Conservation (phyloP, 2,113 vertebrate species). For the Erythrolamprus reginae region DNA sequence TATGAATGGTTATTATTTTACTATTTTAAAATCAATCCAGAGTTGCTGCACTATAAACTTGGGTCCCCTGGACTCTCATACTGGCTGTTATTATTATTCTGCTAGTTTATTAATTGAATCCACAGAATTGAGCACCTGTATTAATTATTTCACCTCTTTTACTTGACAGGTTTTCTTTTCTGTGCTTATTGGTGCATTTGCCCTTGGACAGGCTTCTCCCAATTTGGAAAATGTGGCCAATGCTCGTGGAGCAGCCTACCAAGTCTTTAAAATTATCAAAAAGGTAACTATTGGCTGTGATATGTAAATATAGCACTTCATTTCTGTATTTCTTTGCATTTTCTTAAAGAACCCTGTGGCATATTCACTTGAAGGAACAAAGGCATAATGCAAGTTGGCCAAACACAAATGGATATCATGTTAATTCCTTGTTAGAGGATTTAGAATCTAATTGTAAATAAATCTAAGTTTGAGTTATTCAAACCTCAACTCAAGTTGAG, state of each 20-base stretch:
- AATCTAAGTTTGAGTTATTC: not conserved
- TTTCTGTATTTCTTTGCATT: not conserved
- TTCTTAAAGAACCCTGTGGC: not conserved
- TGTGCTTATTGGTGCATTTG: conserved; percentile 71
- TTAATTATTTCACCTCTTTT: fast-evolving
- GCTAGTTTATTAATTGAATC: not conserved
- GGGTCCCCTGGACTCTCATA: not conserved
- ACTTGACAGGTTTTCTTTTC: conserved; percentile 73
- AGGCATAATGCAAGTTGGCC: not conserved
- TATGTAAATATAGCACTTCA: not conserved
- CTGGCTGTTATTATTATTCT: not conserved
- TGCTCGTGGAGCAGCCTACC: conserved; percentile 77
- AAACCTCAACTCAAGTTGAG: too few species aligned
- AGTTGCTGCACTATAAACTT: not conserved
- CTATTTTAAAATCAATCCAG: not conserved
- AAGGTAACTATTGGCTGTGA: conserved; percentile 53
- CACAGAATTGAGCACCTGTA: not conserved
- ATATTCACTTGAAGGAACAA: not conserved
- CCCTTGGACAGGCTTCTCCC: conserved; percentile 72
- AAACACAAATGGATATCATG: not conserved
- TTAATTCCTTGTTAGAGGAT: not conserved
- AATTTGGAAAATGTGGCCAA: conserved; percentile 75
- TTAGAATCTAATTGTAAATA: not conserved
- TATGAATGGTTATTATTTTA: not conserved
- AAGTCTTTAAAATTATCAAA: conserved; percentile 76